Evolutionary conservation across 2,888 invertebrate genomes (phyloP).

Genomic region (Eurytoma californica): DNA sequence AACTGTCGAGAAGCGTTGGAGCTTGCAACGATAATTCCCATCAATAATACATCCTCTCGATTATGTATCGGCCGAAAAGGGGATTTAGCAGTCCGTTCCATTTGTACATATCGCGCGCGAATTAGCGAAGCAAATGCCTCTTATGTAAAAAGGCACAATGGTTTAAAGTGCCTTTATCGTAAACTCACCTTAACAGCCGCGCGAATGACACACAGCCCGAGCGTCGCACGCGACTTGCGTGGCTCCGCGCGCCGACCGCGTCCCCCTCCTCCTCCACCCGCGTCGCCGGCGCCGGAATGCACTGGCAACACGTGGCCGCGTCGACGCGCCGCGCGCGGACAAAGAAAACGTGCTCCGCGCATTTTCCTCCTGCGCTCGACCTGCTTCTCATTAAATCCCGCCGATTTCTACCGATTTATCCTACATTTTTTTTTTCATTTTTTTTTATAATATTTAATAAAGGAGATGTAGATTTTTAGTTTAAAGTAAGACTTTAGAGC

Average conservation of each 20-base stretch:
- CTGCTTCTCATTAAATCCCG: too few relatives aligned
- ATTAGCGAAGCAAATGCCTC: conserved; percentile 43
- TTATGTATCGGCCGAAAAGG: too few relatives aligned
- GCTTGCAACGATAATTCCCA: too few relatives aligned
- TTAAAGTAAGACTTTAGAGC: too few relatives aligned
- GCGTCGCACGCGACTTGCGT: conserved; percentile 49
- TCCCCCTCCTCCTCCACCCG: background rate
- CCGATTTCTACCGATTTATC: too few relatives aligned
- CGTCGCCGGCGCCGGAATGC: conserved; percentile 2
- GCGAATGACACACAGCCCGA: conserved; percentile 41
- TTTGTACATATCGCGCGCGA: background rate
- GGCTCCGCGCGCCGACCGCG: background rate
- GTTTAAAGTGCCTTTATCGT: conserved; percentile 36
- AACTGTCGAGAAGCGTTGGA: too few relatives aligned
- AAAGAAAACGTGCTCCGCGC: conserved; percentile 28
- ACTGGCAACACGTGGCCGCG: conserved; percentile 45
- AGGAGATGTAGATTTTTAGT: too few relatives aligned
- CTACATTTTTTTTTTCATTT: too few relatives aligned
- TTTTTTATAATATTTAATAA: too few relatives aligned
- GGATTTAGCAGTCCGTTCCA: too few relatives aligned
- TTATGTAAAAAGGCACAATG: conserved; percentile 44
- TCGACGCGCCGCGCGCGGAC: background rate
- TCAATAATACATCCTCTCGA: too few relatives aligned
- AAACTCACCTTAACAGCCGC: conserved; percentile 45
- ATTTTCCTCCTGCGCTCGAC: background rate